Evolutionary conservation across 2,888 invertebrate genomes (phyloP), one percentile per base, ranked within the genome.

Genomic region (Octonoba sinensis): DNA sequence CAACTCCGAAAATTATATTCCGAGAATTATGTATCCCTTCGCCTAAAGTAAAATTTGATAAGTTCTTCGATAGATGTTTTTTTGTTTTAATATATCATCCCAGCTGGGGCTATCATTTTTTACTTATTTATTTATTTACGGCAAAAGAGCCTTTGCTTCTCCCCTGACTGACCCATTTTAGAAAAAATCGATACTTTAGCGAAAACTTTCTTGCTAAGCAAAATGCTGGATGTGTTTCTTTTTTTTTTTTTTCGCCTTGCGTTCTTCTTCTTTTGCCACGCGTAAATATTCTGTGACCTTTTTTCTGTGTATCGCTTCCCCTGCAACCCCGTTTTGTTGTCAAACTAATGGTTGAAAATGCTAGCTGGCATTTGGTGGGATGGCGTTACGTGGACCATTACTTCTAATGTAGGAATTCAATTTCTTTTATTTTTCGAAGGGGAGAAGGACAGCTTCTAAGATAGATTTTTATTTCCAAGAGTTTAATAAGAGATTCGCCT

Each of bases 251-350:
- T n/a, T 16, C 16, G 69, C 62, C 18, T 64, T 22, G 44, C 46
- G 22, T 18, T 46, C 47, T 66, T 57, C 18, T 47, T 24, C 60
- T 54, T 56, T 27, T 65, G 13, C 46, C 62, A 51, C 46, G 69
- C 76, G 69, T 70, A 77, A 77, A 77, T 77, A 77, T 77, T 69
- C 69, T 24, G 69, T 77, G 76, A 77, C 76, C 76, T 77, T 69
- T 56, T 75, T 36, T 27, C 67, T 20, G 24, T 51, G 62, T 70
- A 27, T 67, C 51, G 62, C 51, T 27, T 54, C 67, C 64, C 60
- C 13, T 22, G 49, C 59, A 36, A 36, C 36, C 36, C 36, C 36
- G 36, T 36, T 36, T 36, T 24, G 24, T 60, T 66, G 76, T 77
- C 76, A 77, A 70, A 77, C 70, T 77, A 77, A 77, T 77, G 76